Evolutionary conservation across 2,797 vertebrate genomes (phyloP).

Genomic region (Muscicapa striata): DNA sequence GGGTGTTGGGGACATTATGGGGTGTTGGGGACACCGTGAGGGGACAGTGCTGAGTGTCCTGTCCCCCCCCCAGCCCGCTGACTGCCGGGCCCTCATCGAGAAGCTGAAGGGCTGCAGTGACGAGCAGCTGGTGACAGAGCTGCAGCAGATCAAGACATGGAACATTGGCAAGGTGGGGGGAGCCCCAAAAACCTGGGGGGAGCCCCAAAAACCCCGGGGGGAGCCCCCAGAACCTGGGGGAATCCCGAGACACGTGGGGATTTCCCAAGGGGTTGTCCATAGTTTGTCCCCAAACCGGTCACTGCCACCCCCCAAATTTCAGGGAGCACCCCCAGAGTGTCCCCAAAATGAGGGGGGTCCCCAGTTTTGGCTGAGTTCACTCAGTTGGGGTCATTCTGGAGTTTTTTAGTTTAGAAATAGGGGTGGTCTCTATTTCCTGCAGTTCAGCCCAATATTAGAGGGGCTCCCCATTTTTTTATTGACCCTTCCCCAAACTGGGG

Average conservation of each 20-base stretch:
- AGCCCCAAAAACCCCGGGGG: not conserved
- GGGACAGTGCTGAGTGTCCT: not conserved
- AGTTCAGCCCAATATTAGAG: accelerated
- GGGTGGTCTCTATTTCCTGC: accelerated
- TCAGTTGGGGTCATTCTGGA: accelerated
- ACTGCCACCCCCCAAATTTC: accelerated
- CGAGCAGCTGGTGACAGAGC: slow-evolving; percentile 92
- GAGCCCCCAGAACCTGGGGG: too few species aligned
- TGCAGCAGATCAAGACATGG: slow-evolving; percentile 99
- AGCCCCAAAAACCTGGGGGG: not conserved
- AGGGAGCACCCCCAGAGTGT: not conserved
- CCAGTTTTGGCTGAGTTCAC: not conserved
- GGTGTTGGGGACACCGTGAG: not conserved
- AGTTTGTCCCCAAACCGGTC: accelerated
- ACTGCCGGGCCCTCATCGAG: slow-evolving; percentile 97
- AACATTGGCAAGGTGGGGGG: slow-evolving; percentile 93
- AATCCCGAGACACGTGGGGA: accelerated
- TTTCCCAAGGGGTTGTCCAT: accelerated
- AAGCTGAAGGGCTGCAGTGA: slow-evolving; percentile 95
- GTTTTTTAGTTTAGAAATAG: not conserved
- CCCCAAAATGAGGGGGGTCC: accelerated
- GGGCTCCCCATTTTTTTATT: accelerated
- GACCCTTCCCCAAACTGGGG: accelerated
- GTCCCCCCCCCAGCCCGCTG: slow-evolving; percentile 84
- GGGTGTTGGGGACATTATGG: not conserved